Conservation (phyloP, 1,140 invertebrate genomes). For the Physella acuta region DNA sequence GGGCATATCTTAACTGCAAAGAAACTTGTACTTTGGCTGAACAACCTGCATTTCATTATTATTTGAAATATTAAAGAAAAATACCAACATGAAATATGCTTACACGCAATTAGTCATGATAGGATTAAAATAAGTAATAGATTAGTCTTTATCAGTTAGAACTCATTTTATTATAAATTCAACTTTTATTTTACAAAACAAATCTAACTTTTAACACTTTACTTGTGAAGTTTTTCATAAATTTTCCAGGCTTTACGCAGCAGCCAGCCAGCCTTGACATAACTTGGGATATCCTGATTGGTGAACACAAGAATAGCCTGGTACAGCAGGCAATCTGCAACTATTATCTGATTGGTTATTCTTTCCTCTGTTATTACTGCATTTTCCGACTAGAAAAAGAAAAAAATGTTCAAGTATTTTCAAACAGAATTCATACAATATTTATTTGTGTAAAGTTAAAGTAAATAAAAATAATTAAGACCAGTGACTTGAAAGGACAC, state of each 20-base stretch:
- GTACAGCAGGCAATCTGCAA: conserved; percentile 72
- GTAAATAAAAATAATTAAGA: background rate
- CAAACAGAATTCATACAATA: background rate
- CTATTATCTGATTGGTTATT: conserved; percentile 70
- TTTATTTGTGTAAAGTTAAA: too few relatives aligned
- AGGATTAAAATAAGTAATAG: too few relatives aligned
- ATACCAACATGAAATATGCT: too few relatives aligned
- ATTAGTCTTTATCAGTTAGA: too few relatives aligned
- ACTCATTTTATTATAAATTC: too few relatives aligned
- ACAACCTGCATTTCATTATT: too few relatives aligned
- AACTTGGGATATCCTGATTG: conserved; percentile 71
- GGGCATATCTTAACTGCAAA: too few relatives aligned
- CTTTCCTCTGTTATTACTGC: conserved; percentile 56
- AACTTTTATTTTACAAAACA: too few relatives aligned
- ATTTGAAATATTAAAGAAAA: too few relatives aligned
- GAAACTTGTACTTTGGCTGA: too few relatives aligned
- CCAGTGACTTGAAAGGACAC: background rate
- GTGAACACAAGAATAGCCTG: conserved; percentile 69
- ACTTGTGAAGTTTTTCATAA: conserved; percentile 71
- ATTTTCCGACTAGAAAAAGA: conserved; percentile 34
- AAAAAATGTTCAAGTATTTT: conserved; percentile 1
- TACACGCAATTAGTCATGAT: too few relatives aligned
- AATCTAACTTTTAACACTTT: too few relatives aligned
- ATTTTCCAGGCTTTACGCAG: conserved; percentile 74
- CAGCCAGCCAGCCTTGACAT: conserved; percentile 73